These are phyloP conservation scores for Conus ventricosus DNA, from an alignment of 1,140 invertebrate genomes.

Conservation along the genomic window DNA sequence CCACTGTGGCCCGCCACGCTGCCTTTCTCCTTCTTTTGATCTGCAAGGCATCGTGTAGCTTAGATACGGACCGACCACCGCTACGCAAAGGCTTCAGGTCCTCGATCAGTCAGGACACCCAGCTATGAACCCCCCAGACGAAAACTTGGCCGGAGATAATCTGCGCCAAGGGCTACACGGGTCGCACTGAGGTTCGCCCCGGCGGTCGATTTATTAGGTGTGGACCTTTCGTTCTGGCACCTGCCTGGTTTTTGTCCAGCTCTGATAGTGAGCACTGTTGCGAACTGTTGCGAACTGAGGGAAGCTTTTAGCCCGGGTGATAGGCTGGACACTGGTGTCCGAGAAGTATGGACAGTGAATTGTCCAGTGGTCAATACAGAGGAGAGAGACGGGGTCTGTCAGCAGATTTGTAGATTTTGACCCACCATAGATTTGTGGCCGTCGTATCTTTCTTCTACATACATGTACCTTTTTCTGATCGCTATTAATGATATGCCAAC, in stretches of 20 bases:
- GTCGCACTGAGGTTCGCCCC: no score
- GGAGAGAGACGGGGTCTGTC: not conserved
- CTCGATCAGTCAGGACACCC: not conserved
- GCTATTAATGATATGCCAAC: no score
- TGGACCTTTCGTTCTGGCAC: conserved; percentile 11
- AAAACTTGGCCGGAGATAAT: not conserved
- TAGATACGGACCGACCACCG: not conserved
- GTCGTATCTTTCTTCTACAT: no score
- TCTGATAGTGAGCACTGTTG: not conserved
- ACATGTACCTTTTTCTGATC: no score
- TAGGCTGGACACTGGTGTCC: not conserved
- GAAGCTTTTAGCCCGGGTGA: not conserved
- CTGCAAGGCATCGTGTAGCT: conserved; percentile 23
- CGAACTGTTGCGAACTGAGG: no score
- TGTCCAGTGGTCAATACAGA: not conserved
- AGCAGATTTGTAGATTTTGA: not conserved
- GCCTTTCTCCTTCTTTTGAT: conserved; percentile 32
- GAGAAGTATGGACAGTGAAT: not conserved
- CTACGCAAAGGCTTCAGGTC: not conserved
- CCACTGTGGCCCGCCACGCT: not conserved
- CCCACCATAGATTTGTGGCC: no score
- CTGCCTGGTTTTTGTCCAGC: not conserved
- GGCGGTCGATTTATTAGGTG: conserved; percentile 29
- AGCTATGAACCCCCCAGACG: not conserved
- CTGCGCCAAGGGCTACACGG: not conserved